phyloP scores from a whole-genome alignment of 2,113 vertebrate species.

The Nothocercus nigrocapillus region DNA sequence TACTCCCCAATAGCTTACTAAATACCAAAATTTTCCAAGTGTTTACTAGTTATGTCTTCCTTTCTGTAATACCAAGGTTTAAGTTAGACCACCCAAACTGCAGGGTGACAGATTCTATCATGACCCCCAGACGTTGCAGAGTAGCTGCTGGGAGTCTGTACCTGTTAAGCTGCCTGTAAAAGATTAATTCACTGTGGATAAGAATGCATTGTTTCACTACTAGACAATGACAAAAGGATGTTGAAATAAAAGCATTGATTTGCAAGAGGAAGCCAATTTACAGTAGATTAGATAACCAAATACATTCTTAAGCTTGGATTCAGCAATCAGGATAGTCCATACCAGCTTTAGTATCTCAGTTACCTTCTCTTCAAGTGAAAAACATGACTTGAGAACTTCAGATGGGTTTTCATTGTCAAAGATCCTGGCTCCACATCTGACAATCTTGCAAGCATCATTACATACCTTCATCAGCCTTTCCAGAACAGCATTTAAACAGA shows the following conservation, averaged over 20 bases:
- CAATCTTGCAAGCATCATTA: neutral
- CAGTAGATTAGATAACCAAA: neutral
- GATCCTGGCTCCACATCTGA: neutral
- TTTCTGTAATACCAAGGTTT: accelerated
- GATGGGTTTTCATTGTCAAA: neutral
- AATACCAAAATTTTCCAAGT: neutral
- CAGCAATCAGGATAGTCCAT: neutral
- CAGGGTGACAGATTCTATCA: neutral
- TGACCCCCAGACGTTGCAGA: neutral
- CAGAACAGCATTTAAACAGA: neutral
- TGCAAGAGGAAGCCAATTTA: neutral
- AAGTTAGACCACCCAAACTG: accelerated
- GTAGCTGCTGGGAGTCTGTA: neutral
- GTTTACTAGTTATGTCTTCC: neutral
- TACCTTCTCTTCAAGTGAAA: neutral
- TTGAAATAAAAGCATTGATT: neutral
- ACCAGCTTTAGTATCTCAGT: neutral
- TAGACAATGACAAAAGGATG: accelerated
- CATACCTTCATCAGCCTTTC: neutral
- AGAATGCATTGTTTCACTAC: neutral
- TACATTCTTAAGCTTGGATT: neutral
- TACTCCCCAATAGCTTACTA: neutral
- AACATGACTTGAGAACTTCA: neutral
- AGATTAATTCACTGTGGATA: neutral
- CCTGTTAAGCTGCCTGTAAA: accelerated